Evolutionary conservation across 1,140 invertebrate species (phyloP).

Genomic region (Drosophila sucinea): DNA sequence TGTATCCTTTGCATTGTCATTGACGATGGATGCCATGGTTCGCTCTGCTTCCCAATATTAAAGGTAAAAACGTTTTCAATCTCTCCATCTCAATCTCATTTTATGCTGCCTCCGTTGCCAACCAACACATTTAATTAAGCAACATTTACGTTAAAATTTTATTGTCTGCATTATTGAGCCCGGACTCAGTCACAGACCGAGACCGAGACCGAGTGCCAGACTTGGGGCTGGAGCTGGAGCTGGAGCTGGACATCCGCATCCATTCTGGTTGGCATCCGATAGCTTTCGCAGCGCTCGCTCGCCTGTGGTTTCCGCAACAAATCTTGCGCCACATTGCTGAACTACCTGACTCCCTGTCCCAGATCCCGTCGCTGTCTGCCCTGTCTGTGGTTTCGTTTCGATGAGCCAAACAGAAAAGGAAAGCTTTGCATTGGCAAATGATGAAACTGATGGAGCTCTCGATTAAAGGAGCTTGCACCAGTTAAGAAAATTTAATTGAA

Average conservation of each 20-base stretch:
- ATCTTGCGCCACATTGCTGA: conserved; percentile 62
- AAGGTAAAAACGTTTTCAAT: conserved; percentile 50
- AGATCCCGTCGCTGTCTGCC: background rate
- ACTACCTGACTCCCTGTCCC: conserved; percentile 40
- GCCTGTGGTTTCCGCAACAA: conserved; percentile 74
- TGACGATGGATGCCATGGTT: conserved; percentile 12
- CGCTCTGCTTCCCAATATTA: conserved; percentile 16
- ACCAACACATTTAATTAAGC: conserved; percentile 64
- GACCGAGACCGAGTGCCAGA: conserved; percentile 37
- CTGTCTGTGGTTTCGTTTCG: conserved; percentile 38
- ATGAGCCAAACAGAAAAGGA: background rate
- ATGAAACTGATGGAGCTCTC: background rate
- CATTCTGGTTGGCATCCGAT: conserved; percentile 39
- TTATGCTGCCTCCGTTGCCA: conserved; percentile 31
- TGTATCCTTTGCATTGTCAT: background rate
- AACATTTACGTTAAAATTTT: conserved; percentile 77
- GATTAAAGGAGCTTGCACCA: background rate
- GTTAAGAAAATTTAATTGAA: conserved; percentile 3
- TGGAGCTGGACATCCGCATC: background rate
- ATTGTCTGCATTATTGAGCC: conserved; percentile 68
- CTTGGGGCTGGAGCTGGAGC: no score
- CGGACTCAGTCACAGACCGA: conserved; percentile 35
- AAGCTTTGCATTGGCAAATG: background rate
- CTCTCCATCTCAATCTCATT: conserved; percentile 62
- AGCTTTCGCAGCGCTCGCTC: conserved; percentile 44